phyloP scores from a whole-genome alignment of 2,797 vertebrate genomes.

The Pitangus sulphuratus region DNA sequence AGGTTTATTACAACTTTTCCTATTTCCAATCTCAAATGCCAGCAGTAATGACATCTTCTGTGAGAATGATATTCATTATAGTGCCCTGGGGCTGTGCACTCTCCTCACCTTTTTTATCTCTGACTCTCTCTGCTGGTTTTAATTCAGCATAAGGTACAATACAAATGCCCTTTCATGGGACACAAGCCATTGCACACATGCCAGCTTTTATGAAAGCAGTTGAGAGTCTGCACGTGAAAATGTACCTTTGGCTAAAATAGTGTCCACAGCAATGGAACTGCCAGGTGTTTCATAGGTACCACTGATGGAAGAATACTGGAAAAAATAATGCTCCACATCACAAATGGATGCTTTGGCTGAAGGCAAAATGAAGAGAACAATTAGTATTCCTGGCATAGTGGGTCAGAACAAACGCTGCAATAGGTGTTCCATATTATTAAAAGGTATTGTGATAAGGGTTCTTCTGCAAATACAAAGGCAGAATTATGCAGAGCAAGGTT shows the following conservation, averaged over 20 bases:
- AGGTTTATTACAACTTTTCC: slow-evolving; percentile 7
- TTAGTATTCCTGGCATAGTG: slow-evolving; percentile 49
- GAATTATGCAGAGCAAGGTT: slow-evolving; percentile 44
- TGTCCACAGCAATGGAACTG: not conserved
- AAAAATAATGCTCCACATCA: slow-evolving; percentile 20
- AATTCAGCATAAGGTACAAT: not conserved
- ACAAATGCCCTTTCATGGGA: not conserved
- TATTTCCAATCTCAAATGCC: slow-evolving; percentile 47
- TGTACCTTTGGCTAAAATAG: not conserved
- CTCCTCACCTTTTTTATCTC: slow-evolving; percentile 27
- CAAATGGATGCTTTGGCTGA: slow-evolving; percentile 4
- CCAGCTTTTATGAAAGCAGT: not conserved
- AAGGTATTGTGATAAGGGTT: slow-evolving; percentile 50
- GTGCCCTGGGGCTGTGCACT: slow-evolving; percentile 4
- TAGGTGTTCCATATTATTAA: slow-evolving; percentile 50
- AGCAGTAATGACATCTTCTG: slow-evolving; percentile 35
- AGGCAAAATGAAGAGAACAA: slow-evolving; percentile 37
- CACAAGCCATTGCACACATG: not conserved
- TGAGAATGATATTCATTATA: slow-evolving; percentile 5
- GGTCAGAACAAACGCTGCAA: slow-evolving; percentile 13
- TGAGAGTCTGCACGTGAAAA: slow-evolving; percentile 18
- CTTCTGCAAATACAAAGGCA: slow-evolving; percentile 56
- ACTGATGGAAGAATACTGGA: not conserved
- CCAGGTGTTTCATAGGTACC: not conserved
- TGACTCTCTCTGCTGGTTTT: not conserved